Percentiles rank a stretch among this genome's conserved stretches.
Evolutionary conservation across 2,113 vertebrate species (phyloP).

Genomic region (Alligator mississippiensis): DNA sequence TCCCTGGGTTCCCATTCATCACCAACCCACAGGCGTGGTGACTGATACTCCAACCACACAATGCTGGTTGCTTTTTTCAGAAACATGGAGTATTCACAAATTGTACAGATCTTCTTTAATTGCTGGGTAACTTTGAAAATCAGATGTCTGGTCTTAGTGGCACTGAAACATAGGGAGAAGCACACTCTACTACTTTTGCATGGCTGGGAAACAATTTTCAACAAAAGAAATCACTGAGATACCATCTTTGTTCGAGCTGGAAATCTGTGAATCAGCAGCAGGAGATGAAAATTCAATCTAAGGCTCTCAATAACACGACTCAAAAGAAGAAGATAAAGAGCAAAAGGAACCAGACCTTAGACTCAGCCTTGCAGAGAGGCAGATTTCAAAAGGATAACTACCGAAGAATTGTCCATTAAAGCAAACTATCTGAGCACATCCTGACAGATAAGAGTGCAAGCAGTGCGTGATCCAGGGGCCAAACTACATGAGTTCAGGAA

Average conservation of each 20-base stretch:
- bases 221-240: background rate
- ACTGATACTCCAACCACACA: background rate
- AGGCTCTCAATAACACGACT: background rate
- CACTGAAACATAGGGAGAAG: background rate
- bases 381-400: conserved; percentile 16
- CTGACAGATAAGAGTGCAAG: background rate
- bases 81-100: background rate
- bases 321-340: background rate
- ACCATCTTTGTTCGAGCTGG: background rate
- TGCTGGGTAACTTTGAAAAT: background rate
- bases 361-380: background rate
- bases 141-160: background rate
- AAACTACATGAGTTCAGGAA: background rate
- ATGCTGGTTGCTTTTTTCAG: background rate
- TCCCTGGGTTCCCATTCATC: background rate
- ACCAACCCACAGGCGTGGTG: background rate
- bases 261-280: background rate
- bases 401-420: conserved; percentile 19
- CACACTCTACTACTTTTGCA: background rate
- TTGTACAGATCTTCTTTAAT: background rate
- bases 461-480: background rate
- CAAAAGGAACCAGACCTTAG: background rate
- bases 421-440: background rate
- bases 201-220: background rate
- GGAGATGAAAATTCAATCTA: background rate